A percentile compares a stretch with the other conserved stretches of the same genome.
Evolutionary conservation across 2,888 invertebrate species (phyloP).

Genomic region (Chrysolina americana): DNA sequence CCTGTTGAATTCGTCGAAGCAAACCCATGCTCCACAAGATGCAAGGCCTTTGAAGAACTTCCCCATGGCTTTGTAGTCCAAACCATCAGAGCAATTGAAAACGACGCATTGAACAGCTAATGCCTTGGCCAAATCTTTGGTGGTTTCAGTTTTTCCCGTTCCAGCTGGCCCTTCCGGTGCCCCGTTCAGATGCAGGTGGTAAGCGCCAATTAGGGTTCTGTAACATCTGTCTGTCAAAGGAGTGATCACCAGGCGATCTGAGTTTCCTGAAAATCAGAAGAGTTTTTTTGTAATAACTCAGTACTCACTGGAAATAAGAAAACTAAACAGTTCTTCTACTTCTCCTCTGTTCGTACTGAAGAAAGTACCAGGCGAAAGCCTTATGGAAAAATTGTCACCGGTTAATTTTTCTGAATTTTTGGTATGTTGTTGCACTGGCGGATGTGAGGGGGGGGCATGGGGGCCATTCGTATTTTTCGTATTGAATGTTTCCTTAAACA

Average conservation of each 20-base stretch:
- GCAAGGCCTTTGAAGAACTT: slow-evolving; percentile 88
- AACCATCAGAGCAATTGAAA: slow-evolving; percentile 89
- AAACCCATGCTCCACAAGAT: slow-evolving; percentile 88
- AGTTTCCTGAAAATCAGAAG: slow-evolving; percentile 72
- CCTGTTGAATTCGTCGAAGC: slow-evolving; percentile 91
- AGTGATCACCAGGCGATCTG: slow-evolving; percentile 82
- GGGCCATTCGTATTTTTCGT: no score
- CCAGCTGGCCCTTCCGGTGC: slow-evolving; percentile 89
- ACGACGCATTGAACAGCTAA: slow-evolving; percentile 92
- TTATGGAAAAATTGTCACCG: no score
- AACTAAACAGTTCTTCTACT: no score
- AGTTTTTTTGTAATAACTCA: neutral
- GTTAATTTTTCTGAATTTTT: no score
- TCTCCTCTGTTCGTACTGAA: no score
- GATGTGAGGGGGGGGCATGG: no score
- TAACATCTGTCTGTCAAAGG: slow-evolving; percentile 86
- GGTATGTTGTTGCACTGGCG: no score
- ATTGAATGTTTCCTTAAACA: no score
- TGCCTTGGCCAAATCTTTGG: slow-evolving; percentile 93
- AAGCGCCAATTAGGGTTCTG: slow-evolving; percentile 87
- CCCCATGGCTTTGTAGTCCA: slow-evolving; percentile 90
- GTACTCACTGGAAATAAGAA: no score
- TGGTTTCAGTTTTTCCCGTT: slow-evolving; percentile 92
- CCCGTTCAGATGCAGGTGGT: slow-evolving; percentile 87
- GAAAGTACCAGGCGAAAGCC: no score